phyloP scores from a whole-genome alignment of 2,113 vertebrate species.

The Paratilapia polleni region DNA sequence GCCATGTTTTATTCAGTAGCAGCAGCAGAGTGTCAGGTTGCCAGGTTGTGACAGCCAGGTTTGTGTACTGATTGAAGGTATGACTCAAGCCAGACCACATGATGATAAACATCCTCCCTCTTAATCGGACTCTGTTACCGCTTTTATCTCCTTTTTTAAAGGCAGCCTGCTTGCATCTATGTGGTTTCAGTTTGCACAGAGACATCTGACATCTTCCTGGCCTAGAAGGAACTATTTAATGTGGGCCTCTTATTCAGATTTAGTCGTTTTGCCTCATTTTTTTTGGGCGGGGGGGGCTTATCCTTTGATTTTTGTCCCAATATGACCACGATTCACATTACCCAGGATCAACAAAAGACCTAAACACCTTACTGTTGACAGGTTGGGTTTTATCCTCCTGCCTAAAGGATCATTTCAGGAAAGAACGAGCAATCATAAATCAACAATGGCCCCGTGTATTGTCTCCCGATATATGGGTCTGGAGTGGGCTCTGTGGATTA shows the following conservation, averaged over 20 bases:
- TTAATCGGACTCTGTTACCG: background rate
- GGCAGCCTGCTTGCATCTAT: background rate
- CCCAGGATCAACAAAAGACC: slow-evolving; percentile 4
- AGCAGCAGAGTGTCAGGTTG: slow-evolving; percentile 40
- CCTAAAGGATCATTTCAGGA: slow-evolving; percentile 45
- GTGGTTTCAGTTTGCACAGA: background rate
- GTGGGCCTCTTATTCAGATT: background rate
- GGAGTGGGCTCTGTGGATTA: slow-evolving; percentile 56
- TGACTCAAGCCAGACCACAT: slow-evolving; percentile 31
- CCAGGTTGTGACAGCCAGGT: slow-evolving; percentile 33
- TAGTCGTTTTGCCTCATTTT: background rate
- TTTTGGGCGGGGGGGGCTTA: background rate
- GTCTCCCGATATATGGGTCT: slow-evolving; percentile 49
- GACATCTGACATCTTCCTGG: background rate
- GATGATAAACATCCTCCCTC: background rate
- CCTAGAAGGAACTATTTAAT: background rate
- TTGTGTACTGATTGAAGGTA: slow-evolving; percentile 31
- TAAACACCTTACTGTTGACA: slow-evolving; percentile 6
- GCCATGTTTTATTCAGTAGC: slow-evolving; percentile 69
- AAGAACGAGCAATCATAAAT: slow-evolving; percentile 56
- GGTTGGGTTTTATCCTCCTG: slow-evolving; percentile 13
- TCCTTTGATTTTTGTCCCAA: background rate
- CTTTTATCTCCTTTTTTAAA: background rate
- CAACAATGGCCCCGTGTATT: slow-evolving; percentile 41
- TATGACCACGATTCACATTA: background rate